A percentile compares a stretch with the other conserved stretches of the same genome.
phyloP scores from a whole-genome alignment of 2,797 vertebrate species.

The Sciurus vulgaris region DNA sequence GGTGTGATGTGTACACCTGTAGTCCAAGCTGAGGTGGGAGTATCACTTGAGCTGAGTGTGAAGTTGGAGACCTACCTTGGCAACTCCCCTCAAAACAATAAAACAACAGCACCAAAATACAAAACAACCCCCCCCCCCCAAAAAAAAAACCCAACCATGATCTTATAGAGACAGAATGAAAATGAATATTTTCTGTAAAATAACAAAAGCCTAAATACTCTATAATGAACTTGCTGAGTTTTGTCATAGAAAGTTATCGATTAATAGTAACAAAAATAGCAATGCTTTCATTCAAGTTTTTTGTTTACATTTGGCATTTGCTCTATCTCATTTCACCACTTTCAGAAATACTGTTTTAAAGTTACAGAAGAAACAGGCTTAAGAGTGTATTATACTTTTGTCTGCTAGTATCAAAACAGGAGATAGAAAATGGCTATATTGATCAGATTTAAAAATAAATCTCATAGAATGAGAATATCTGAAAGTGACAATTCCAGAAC shows the following conservation, averaged over 20 bases:
- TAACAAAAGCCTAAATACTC: slow-evolving; percentile 22
- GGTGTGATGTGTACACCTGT: too few species aligned
- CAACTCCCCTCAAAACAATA: too few species aligned
- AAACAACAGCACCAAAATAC: too few species aligned
- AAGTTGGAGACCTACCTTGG: too few species aligned
- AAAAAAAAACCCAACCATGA: neutral
- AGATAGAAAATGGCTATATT: slow-evolving; percentile 61
- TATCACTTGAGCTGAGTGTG: too few species aligned
- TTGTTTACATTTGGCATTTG: slow-evolving; percentile 39
- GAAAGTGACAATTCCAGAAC: slow-evolving; percentile 45
- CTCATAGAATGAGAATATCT: neutral
- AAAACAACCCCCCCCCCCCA: too few species aligned
- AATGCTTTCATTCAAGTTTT: neutral
- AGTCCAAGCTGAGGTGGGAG: neutral
- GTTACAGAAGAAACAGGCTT: slow-evolving; percentile 57
- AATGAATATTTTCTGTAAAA: slow-evolving; percentile 60
- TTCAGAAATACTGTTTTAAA: slow-evolving; percentile 43
- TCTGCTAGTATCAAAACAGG: slow-evolving; percentile 51
- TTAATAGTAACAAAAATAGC: slow-evolving; percentile 11
- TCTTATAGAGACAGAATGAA: slow-evolving; percentile 51
- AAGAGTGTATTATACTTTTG: slow-evolving; percentile 60
- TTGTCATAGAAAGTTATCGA: slow-evolving; percentile 53
- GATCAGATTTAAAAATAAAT: slow-evolving; percentile 65
- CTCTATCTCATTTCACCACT: slow-evolving; percentile 44
- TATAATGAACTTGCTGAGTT: neutral